Evolutionary conservation across 2,888 invertebrate genomes (phyloP), one percentile per base, ranked within the genome.

Genomic region (Neoitamus cyanurus): DNA sequence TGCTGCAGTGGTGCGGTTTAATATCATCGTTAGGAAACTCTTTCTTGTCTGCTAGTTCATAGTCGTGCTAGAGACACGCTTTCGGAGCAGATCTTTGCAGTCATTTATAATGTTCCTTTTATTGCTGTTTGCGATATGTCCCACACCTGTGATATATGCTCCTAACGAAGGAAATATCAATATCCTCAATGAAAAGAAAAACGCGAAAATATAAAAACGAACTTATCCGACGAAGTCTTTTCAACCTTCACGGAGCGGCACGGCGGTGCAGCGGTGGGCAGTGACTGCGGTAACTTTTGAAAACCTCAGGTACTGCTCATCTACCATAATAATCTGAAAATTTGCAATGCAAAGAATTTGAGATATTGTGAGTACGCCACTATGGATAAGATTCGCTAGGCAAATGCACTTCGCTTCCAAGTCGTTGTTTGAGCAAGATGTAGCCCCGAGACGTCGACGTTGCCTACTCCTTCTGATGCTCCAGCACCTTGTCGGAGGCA

Each of bases 291-390:
- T 37, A n/a, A 77, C 28, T 25, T 46, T 77, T 30, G 13, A 46
- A 25, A 36, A 77, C 77, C 42, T 46, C 42, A 46, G 77, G 77
- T 77, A 77, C 36, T 77, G 77, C 46, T 77, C 77, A 30, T 46
- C 46, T 77, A 28, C 77, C 46, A 30, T 46, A 77, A 77, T 77
- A 77, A 77, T 77, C 77, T 77, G 28, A 46, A 77, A 77, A 77
- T 77, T 77, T 77, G 46, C 46, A 77, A 77, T 77, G 77, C 77
- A 77, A 77, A 77, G 42, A 77, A 77, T 77, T 46, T 77, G 77
- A 77, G 46, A 77, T 77, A 77, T 77, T 46, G 42, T 77, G 46
- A 77, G 77, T 77, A 77, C 15, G 70, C 77, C 77, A 77, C 46
- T 42, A 25, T 77, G 37, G 31, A 70, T 77, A 20, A 46, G 77